Base-by-base conservation (phyloP, 2,113 vertebrate genomes). In the Gadus chalcogrammus region DNA sequence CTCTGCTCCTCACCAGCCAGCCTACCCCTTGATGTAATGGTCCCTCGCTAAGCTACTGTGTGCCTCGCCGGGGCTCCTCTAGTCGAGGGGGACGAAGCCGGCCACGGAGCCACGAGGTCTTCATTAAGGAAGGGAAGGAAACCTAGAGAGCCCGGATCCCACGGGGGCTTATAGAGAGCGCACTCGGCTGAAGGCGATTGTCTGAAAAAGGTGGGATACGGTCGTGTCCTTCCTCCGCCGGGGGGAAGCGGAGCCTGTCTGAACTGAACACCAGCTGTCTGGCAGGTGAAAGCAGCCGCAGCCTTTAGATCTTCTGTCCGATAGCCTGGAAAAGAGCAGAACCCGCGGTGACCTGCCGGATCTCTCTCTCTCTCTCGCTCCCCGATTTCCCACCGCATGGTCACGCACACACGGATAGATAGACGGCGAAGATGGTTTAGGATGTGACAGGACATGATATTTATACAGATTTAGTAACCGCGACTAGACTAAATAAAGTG, bases 11-110 rank as follows among this genome's bases (percentile, higher is more conserved):
- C 42, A 48, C 42, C 42, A 42, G 1, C 42, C 42, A 48, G 42
- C 42, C 87, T 72, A 64, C 79, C 71, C 31, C 42, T n/a, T 31
- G 71, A 65, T 82, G 83, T 88, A 79, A 82, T 79, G 58, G 59
- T 73, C 64, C 75, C 77, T 72, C 77, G 78, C 72, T 68, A 68
- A 80, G 71, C 81, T 48, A 48, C 42, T 12, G 42, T 48, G 42
- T 48, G 42, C 42, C 42, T 48, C 42, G 9, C 42, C 11, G 8
- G 8, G 42, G 42, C 42, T 48, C 8, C 42, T 48, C 42, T 48
- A 48, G 55, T 58, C 5, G 75, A 81, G 76, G 70, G 71, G 17
- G 15, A 20, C 20, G 20, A 74, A 5, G 55, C 15, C 55, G n/a
- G 55, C 5, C 5, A 58, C 24, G 52, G 52, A 58, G 55, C 55